A percentile compares a stretch with the other conserved stretches of the same genome.
Conservation (phyloP, 2,888 invertebrate genomes). For the Heliconius aoede region DNA sequence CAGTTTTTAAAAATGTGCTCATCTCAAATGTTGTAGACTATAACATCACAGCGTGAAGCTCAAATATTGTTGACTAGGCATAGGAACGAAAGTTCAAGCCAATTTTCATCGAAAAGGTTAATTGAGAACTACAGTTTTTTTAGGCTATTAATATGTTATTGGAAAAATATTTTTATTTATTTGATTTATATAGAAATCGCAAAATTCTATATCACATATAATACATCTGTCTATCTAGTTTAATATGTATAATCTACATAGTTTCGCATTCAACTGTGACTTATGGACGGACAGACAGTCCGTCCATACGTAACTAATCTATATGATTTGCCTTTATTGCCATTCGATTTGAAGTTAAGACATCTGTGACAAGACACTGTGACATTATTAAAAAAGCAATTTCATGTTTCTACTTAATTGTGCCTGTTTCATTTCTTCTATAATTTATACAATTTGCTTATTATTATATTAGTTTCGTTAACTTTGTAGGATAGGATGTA, state of each 20-base stretch:
- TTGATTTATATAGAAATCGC: not conserved
- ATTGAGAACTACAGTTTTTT: too few relatives aligned
- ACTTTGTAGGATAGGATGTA: not conserved
- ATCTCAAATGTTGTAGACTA: too few relatives aligned
- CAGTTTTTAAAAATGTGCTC: too few relatives aligned
- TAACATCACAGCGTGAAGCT: too few relatives aligned
- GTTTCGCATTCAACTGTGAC: not conserved
- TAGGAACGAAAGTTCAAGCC: too few relatives aligned
- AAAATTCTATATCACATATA: not conserved
- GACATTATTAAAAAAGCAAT: conserved; percentile 12
- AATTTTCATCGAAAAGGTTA: too few relatives aligned
- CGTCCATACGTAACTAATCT: not conserved
- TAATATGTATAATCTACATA: not conserved
- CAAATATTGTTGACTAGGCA: too few relatives aligned
- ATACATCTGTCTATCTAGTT: not conserved
- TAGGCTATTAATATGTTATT: too few relatives aligned
- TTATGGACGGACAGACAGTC: not conserved
- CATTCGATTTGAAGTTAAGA: not conserved
- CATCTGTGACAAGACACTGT: too few relatives aligned
- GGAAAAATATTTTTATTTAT: too few relatives aligned
- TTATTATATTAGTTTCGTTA: not conserved
- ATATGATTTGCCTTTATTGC: not conserved
- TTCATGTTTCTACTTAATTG: conserved; percentile 8
- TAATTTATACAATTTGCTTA: conserved; percentile 7
- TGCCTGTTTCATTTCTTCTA: conserved; percentile 6